These are phyloP conservation scores for Anseranas semipalmata DNA, from an alignment of 2,113 vertebrate genomes.

Conservation along the genomic window DNA sequence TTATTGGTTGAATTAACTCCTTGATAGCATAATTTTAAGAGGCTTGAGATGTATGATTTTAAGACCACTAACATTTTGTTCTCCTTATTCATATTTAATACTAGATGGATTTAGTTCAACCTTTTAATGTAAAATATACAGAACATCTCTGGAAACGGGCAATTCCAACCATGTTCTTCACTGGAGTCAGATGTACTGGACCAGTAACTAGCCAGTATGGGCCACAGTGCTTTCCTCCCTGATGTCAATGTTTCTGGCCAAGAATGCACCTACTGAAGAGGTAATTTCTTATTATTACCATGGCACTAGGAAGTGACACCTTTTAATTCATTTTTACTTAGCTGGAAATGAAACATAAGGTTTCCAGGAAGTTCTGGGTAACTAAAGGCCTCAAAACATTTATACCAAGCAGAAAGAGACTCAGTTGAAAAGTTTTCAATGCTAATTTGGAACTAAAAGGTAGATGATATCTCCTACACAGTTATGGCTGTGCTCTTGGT, in stretches of 20 bases:
- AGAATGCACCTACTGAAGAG: not conserved
- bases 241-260: not conserved
- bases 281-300: not conserved
- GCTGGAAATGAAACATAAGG: not conserved
- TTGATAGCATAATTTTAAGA: not conserved
- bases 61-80: not conserved
- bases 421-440: not conserved
- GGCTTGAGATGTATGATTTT: rapidly evolving
- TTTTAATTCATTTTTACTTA: not conserved
- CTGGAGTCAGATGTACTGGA: not conserved
- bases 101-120: not conserved
- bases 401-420: not conserved
- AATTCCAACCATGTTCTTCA: not conserved
- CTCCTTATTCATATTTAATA: not conserved
- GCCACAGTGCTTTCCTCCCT: not conserved
- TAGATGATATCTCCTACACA: not conserved
- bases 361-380: slow-evolving; percentile 14
- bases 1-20: not conserved
- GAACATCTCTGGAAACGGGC: not conserved
- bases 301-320: not conserved
- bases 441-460: not conserved
- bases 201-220: rapidly evolving
- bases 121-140: not conserved
- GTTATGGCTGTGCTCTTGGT: not conserved
- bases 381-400: not conserved